phyloP scores from a whole-genome alignment of 2,113 vertebrate genomes.

The Myocastor coypus region DNA sequence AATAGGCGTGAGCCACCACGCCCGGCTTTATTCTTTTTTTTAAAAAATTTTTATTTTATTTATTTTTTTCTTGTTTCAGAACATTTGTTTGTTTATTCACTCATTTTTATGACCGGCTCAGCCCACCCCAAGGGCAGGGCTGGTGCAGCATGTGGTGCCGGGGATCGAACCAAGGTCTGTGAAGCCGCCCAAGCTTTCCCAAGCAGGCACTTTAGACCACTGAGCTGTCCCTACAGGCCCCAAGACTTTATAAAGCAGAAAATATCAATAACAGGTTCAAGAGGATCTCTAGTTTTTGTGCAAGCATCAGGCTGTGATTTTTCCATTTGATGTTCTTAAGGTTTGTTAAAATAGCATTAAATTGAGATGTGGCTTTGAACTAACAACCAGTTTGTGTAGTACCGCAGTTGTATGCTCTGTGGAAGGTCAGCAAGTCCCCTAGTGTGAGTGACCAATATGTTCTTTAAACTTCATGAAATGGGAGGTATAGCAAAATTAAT shows the following conservation, averaged over 20 bases:
- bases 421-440: neutral
- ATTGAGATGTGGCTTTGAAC: neutral
- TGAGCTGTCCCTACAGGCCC: too few species aligned
- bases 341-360: neutral
- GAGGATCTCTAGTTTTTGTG: neutral
- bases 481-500: neutral
- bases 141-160: too few species aligned
- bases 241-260: neutral
- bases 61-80: too few species aligned
- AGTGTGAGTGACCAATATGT: accelerated
- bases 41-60: too few species aligned
- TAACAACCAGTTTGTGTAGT: neutral
- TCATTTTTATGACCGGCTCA: too few species aligned
- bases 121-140: too few species aligned
- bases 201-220: too few species aligned
- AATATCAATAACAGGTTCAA: neutral
- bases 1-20: too few species aligned
- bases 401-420: neutral
- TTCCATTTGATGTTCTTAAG: neutral
- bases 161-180: too few species aligned
- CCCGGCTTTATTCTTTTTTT: too few species aligned
- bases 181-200: too few species aligned
- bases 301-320: neutral
- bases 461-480: neutral
- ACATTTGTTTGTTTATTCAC: too few species aligned